Conservation (phyloP, 2,797 vertebrate genomes). For the Amniataba percoides region DNA sequence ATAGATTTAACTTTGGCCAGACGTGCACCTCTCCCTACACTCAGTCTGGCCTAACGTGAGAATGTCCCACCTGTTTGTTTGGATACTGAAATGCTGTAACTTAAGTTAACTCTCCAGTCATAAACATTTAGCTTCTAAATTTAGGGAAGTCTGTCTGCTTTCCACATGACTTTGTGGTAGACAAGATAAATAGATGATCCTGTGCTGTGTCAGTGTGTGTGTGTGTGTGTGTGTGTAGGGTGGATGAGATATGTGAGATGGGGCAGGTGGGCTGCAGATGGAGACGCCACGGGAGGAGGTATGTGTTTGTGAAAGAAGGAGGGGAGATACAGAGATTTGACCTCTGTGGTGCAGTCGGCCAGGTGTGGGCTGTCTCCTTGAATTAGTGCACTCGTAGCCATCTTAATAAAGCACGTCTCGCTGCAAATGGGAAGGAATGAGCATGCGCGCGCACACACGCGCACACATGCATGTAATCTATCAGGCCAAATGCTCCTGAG, state of each 20-base stretch:
- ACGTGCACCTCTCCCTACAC: constrained; percentile 1
- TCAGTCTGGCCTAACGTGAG: constrained; percentile 11
- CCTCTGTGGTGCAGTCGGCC: constrained; percentile 59
- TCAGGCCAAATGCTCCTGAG: constrained; percentile 31
- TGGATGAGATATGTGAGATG: constrained; percentile 52
- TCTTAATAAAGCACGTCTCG: constrained; percentile 26
- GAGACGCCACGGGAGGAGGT: constrained; percentile 65
- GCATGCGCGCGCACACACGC: constrained; percentile 7
- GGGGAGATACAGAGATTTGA: constrained; percentile 42
- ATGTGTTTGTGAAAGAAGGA: constrained; percentile 39
- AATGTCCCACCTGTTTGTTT: constrained; percentile 15
- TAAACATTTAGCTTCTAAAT: constrained; percentile 3
- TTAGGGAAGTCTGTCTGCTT: constrained; percentile 21
- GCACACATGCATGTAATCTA: constrained; percentile 9
- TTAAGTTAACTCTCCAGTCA: constrained; percentile 2
- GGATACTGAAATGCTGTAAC: constrained; percentile 19
- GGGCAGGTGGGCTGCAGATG: constrained; percentile 59
- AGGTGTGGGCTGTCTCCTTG: constrained; percentile 68
- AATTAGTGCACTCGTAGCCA: constrained; percentile 45
- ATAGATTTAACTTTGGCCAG: constrained; percentile 10
- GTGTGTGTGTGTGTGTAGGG: constrained; percentile 36
- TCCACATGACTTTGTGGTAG: constrained; percentile 41
- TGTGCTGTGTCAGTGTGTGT: constrained; percentile 14
- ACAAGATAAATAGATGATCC: constrained; percentile 34
- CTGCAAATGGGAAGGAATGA: constrained; percentile 25